Evolutionary conservation across 2,797 vertebrate species (phyloP).

Genomic region (Peromyscus aztecus): DNA sequence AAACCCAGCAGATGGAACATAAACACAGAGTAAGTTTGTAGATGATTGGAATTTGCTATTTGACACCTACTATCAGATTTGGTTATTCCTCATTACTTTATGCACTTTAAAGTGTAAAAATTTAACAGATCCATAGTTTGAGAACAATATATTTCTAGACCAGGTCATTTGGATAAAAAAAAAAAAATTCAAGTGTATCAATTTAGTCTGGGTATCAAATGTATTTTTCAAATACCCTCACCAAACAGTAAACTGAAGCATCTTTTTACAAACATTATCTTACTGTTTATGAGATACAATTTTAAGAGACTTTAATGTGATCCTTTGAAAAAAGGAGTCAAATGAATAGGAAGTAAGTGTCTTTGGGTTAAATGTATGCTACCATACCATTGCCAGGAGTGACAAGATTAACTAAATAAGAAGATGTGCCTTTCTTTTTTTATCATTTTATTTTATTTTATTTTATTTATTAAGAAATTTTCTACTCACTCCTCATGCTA

Average conservation of each 20-base stretch:
- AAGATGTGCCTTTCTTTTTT: background rate
- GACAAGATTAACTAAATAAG: background rate
- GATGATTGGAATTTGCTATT: background rate
- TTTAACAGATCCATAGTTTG: background rate
- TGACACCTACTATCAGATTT: background rate
- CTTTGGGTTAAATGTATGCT: background rate
- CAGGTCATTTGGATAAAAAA: background rate
- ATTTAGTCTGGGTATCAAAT: background rate
- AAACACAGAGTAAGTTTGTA: background rate
- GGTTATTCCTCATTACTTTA: background rate
- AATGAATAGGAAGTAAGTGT: background rate
- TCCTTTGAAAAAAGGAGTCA: background rate
- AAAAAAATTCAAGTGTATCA: background rate
- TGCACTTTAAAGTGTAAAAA: background rate
- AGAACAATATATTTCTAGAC: background rate
- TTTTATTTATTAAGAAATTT: no score
- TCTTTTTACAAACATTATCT: background rate
- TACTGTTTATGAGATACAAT: background rate
- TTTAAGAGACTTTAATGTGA: background rate
- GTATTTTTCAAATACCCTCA: background rate
- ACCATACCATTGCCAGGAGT: background rate
- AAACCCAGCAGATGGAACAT: background rate
- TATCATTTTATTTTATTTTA: no score
- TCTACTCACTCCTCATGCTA: no score
- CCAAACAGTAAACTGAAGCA: background rate